These are phyloP conservation scores for Polyploca ridens DNA, from an alignment of 2,888 invertebrate species.

Conservation along the genomic window DNA sequence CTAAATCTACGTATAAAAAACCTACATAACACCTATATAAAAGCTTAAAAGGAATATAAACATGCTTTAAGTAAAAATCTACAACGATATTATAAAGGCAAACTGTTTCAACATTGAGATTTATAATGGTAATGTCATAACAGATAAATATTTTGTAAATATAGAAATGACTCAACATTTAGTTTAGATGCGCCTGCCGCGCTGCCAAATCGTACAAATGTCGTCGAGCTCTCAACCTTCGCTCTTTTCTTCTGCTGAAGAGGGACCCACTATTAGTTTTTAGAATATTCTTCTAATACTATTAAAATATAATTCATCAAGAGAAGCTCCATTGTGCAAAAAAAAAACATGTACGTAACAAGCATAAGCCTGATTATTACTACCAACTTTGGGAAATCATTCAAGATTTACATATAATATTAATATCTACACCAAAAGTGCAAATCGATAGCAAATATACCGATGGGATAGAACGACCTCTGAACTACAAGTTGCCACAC, in stretches of 20 bases:
- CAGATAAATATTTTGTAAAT: constrained; percentile 50
- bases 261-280: constrained; percentile 45
- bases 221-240: constrained; percentile 61
- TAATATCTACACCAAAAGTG: not conserved
- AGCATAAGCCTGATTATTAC: not conserved
- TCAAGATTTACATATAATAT: not conserved
- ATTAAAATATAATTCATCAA: not conserved
- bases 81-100: not conserved
- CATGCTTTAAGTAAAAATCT: not conserved
- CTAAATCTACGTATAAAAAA: not conserved
- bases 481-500: too few species aligned
- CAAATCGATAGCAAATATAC: not conserved
- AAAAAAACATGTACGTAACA: not conserved
- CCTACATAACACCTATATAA: not conserved
- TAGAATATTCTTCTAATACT: constrained; percentile 4
- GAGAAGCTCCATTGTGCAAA: not conserved
- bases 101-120: constrained; percentile 21
- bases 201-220: constrained; percentile 51
- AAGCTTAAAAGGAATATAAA: not conserved
- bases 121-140: constrained; percentile 54
- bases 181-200: constrained; percentile 62
- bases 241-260: constrained; percentile 77
- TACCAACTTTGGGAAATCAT: not conserved
- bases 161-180: constrained; percentile 74
- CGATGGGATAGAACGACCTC: too few species aligned